Evolutionary conservation across 2,113 vertebrate species (phyloP), one percentile per base, ranked within the genome.

Genomic region (Chaetodon auriga): DNA sequence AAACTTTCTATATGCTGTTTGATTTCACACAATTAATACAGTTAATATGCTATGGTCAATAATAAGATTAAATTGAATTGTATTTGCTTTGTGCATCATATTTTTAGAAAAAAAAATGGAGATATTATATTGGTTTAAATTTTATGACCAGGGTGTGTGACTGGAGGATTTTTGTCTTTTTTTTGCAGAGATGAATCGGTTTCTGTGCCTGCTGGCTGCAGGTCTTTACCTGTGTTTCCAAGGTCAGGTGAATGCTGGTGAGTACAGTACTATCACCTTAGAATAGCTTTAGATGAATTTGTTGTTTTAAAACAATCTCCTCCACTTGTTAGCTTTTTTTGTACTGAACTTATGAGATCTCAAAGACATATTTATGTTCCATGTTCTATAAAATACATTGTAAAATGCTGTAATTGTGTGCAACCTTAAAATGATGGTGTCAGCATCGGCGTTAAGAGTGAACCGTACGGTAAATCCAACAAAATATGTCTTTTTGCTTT

Each of bases 131-230:
- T 41, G 38, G 38, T 41, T 41, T 41, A 41, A 8, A 30, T 30
- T 30, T 30, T 30, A 30, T 30, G 30, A 53, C 19, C 51, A 9
- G 51, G 21, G 12, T 25, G 5, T 25, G 1, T 46, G 7, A 23
- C n/a, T 23, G 13, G 5, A 16, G 7, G 10, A 4, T 23, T 25
- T 46, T 16, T 46, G n/a, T 66, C n/a, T 14, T 36, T 63, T 63
- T 68, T 54, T 55, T 55, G 7, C 68, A 90, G 80, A 57, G 25
- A 91, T 91, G 86, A 75, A 63, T 13, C 7, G 12, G 30, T n/a
- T 80, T 54, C 18, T 90, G 51, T 75, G 68, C 41, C 19, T 91
- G 41, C 43, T 91, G 68, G 54, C 58, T 54, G 49, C 78, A 7
- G 79, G 64, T 6, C 51, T 89, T 35, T 76, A 46, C 61, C 58